Evolutionary conservation across 1,140 invertebrate species (phyloP).

Genomic region (Pachyrhynchus sulphureomaculatus): DNA sequence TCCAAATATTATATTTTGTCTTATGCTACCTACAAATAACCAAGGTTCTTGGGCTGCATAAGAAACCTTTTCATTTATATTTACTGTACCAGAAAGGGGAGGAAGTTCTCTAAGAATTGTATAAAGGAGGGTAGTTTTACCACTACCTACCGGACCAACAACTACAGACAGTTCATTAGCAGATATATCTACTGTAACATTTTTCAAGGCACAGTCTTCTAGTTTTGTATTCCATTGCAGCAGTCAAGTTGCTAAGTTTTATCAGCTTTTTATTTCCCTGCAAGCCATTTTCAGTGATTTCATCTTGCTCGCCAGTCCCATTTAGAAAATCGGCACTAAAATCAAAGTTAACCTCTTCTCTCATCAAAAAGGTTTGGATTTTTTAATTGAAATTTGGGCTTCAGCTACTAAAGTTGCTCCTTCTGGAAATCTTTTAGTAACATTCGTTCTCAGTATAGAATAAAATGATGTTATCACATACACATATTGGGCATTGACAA

Average conservation of each 20-base stretch:
- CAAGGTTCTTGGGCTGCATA: conserved; percentile 66
- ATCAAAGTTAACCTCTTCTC: conserved; percentile 28
- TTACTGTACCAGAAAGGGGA: conserved; percentile 47
- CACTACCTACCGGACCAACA: conserved; percentile 71
- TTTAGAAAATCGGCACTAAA: neutral
- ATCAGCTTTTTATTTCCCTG: too few relatives aligned
- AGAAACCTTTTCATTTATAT: conserved; percentile 56
- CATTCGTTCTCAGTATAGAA: conserved; percentile 66
- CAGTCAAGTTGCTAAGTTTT: too few relatives aligned
- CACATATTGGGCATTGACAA: conserved; percentile 72
- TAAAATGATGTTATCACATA: conserved; percentile 72
- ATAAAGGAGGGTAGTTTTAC: conserved; percentile 81
- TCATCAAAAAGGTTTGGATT: conserved; percentile 60
- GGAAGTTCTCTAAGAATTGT: conserved; percentile 78
- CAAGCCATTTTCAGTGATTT: too few relatives aligned
- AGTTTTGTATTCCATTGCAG: conserved; percentile 61
- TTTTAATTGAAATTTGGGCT: conserved; percentile 64
- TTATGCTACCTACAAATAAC: conserved; percentile 54
- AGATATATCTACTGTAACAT: conserved; percentile 56
- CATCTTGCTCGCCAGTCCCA: too few relatives aligned
- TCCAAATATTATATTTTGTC: conserved; percentile 68
- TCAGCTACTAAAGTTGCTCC: conserved; percentile 61
- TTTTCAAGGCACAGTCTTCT: conserved; percentile 56
- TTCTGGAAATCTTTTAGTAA: conserved; percentile 72
- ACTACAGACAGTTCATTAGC: conserved; percentile 63